These are phyloP conservation scores for Saturnia pavonia DNA, from an alignment of 2,888 invertebrate species.

Conservation along the genomic window DNA sequence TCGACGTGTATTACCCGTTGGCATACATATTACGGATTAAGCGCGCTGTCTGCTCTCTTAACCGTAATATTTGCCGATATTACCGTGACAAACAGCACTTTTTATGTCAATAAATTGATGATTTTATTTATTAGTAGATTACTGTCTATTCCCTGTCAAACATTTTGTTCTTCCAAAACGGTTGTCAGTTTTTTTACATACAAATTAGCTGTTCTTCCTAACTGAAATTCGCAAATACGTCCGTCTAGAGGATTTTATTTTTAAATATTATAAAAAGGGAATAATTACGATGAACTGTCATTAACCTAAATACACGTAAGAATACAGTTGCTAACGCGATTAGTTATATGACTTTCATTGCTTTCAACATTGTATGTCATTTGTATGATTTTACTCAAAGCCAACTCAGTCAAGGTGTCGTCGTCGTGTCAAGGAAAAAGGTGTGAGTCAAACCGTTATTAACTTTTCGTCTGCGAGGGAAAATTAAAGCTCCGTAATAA, in stretches of 20 bases:
- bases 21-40: slow-evolving; percentile 56
- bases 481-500: neutral
- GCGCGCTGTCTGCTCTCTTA: slow-evolving; percentile 46
- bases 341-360: slow-evolving; percentile 16
- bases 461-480: neutral
- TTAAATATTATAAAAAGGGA: slow-evolving; percentile 22
- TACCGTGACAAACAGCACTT: slow-evolving; percentile 43
- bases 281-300: slow-evolving; percentile 21
- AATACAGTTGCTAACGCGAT: slow-evolving; percentile 20
- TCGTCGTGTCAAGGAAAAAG: slow-evolving; percentile 17
- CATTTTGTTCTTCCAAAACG: slow-evolving; percentile 24
- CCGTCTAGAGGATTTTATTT: slow-evolving; percentile 27
- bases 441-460: slow-evolving; percentile 12
- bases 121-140: slow-evolving; percentile 36
- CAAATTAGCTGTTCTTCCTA: slow-evolving; percentile 26
- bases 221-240: slow-evolving; percentile 20
- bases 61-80: slow-evolving; percentile 58
- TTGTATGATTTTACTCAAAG: slow-evolving; percentile 22
- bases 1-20: slow-evolving; percentile 44
- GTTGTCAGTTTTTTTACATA: slow-evolving; percentile 38
- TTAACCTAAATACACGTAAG: slow-evolving; percentile 22
- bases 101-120: slow-evolving; percentile 45
- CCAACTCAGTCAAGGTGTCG: slow-evolving; percentile 20
- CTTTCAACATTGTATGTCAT: slow-evolving; percentile 22
- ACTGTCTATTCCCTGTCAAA: slow-evolving; percentile 34